Conservation (phyloP, 2,888 invertebrate genomes). For the Epirrhoe alternata region DNA sequence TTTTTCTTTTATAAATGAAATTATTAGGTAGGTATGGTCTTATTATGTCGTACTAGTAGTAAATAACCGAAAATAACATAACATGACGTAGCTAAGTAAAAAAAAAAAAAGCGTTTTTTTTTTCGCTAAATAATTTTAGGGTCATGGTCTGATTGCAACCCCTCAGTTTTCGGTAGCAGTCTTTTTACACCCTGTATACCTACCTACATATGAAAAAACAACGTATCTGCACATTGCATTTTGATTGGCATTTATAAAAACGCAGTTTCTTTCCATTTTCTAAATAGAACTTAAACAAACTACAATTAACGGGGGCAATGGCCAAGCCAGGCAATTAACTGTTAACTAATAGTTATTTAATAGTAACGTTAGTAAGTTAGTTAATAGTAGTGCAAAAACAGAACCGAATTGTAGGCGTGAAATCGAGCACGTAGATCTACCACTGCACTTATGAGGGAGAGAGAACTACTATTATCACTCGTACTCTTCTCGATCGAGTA, state of each 20-base stretch:
- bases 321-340: slow-evolving; percentile 19
- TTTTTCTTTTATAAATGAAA: no score
- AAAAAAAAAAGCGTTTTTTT: no score
- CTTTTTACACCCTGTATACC: no score
- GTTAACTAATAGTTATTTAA: slow-evolving; percentile 24
- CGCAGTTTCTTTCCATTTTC: not conserved
- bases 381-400: slow-evolving; percentile 18
- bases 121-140: no score
- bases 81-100: no score
- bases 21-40: no score
- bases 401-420: slow-evolving; percentile 40
- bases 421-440: slow-evolving; percentile 46
- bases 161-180: no score
- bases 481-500: not conserved
- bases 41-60: no score
- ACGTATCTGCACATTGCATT: not conserved
- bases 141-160: no score
- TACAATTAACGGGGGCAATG: slow-evolving; percentile 15
- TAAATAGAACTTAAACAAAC: slow-evolving; percentile 3
- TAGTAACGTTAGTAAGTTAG: no score
- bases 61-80: no score
- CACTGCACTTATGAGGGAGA: not conserved
- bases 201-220: not conserved
- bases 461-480: not conserved
- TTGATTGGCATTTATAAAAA: slow-evolving; percentile 2